Evolutionary conservation across 92 coral and sea anemone species (phyloP).

Genomic region (Anthopleura xanthogrammica): DNA sequence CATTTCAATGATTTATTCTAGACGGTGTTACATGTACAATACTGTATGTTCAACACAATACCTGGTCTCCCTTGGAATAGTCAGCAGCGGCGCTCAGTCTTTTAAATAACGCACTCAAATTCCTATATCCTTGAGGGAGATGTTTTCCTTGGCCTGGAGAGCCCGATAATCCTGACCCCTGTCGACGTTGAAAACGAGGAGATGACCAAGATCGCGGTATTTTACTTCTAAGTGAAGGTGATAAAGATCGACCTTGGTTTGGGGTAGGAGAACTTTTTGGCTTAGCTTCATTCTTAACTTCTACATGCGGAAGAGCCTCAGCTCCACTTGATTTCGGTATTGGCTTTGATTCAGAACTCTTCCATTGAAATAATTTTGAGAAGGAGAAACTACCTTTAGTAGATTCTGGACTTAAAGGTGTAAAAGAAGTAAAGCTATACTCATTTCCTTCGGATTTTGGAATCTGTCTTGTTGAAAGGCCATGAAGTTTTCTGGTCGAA

Average conservation of each 20-base stretch:
- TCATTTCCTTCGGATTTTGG: conserved; percentile 32
- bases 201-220: conserved; percentile 61
- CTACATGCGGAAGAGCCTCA: neutral
- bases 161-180: conserved; percentile 18
- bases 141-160: conserved; percentile 26
- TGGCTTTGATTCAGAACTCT: conserved; percentile 44
- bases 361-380: conserved; percentile 63
- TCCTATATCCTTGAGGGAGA: conserved; percentile 58
- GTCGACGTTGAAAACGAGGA: conserved; percentile 52
- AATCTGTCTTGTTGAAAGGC: neutral
- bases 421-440: conserved; percentile 81
- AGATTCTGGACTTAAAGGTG: conserved; percentile 83
- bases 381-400: conserved; percentile 64
- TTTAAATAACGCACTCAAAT: conserved; percentile 70
- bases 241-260: conserved; percentile 28
- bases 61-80: conserved; percentile 67
- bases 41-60: conserved; percentile 7
- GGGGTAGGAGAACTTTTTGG: neutral
- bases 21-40: too few relatives aligned
- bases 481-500: neutral
- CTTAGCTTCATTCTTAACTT: neutral
- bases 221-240: conserved; percentile 30
- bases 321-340: conserved; percentile 23
- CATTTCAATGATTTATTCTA: too few relatives aligned
- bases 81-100: conserved; percentile 71